Conservation (phyloP, 35 echinoderm and acorn worm species). For the Amphiura filiformis region DNA sequence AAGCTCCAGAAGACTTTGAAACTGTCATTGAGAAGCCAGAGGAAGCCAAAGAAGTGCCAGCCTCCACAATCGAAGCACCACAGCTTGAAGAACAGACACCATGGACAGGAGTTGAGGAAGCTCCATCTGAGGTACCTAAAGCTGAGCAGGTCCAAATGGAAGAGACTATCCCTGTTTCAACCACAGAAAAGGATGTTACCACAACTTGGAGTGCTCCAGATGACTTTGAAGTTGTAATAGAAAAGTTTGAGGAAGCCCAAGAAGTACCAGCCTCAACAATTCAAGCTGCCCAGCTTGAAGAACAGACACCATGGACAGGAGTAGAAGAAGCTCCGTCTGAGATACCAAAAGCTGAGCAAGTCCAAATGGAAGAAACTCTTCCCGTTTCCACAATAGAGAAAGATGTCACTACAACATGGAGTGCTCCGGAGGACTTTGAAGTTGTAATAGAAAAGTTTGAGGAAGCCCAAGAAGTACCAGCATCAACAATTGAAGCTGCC, state of each 20-base stretch:
- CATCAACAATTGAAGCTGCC: background rate
- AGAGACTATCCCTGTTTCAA: background rate
- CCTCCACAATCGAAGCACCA: background rate
- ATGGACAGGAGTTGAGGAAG: background rate
- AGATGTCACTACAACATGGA: background rate
- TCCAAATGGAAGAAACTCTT: background rate
- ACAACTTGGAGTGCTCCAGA: background rate
- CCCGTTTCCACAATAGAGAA: background rate
- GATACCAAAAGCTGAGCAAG: slow-evolving; percentile 20
- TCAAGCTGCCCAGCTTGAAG: slow-evolving; percentile 14
- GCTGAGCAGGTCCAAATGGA: slow-evolving; percentile 16
- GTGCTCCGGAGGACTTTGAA: slow-evolving; percentile 20
- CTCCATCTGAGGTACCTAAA: background rate
- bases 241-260: background rate
- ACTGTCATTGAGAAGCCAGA: background rate
- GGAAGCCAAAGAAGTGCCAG: background rate
- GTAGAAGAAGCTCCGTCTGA: background rate
- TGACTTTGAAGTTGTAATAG: background rate
- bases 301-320: slow-evolving; percentile 6
- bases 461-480: background rate
- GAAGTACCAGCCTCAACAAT: background rate
- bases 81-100: slow-evolving; percentile 17
- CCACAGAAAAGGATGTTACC: slow-evolving; percentile 6
- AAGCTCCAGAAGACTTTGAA: background rate
- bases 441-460: background rate